phyloP scores from a whole-genome alignment of 2,888 invertebrate species.

The Torymus tubicola region DNA sequence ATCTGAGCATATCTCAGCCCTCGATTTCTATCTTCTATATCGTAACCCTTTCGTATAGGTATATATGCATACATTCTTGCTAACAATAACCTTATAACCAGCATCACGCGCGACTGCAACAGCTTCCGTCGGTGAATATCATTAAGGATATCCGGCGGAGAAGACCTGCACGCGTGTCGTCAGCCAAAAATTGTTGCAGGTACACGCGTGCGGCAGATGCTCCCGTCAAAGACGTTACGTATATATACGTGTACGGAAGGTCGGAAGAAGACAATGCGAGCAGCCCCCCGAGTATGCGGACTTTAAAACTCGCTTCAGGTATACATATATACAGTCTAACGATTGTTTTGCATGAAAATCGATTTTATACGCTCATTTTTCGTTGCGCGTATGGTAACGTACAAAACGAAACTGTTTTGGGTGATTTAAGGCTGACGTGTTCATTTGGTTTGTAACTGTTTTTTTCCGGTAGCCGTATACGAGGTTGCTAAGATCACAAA shows the following conservation, averaged over 20 bases:
- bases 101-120: too few relatives aligned
- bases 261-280: too few relatives aligned
- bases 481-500: too few relatives aligned
- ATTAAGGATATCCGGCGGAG: background rate
- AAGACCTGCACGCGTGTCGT: constrained; percentile 24
- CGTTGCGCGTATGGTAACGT: background rate
- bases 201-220: constrained; percentile 31
- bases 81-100: too few relatives aligned
- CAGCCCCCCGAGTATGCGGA: background rate
- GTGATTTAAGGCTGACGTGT: background rate
- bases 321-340: background rate
- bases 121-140: background rate
- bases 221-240: constrained; percentile 33
- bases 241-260: too few relatives aligned
- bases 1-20: too few relatives aligned
- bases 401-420: too few relatives aligned
- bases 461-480: too few relatives aligned
- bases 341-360: constrained; percentile 49
- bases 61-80: too few relatives aligned
- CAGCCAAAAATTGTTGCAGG: background rate
- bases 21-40: too few relatives aligned
- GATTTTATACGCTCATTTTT: constrained; percentile 44
- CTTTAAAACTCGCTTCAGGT: background rate
- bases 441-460: background rate
- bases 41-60: too few relatives aligned